Conservation (phyloP, 2,113 vertebrate species). For the Cephalopholis sonnerati region DNA sequence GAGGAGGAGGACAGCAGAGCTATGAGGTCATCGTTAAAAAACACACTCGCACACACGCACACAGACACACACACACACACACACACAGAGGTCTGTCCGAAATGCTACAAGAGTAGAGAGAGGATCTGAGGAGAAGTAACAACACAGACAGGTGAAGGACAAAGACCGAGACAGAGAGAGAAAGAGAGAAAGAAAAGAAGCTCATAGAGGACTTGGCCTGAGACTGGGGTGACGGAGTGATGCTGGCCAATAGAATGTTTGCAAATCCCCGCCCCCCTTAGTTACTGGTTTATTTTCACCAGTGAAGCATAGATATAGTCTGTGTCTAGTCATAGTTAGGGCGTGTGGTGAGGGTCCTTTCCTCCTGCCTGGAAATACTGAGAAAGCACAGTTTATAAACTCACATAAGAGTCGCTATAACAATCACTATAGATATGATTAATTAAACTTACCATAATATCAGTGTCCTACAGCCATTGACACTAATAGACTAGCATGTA, state of each 20-base stretch:
- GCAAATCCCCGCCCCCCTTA: too few species aligned
- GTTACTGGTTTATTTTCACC: too few species aligned
- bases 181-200: constrained; percentile 38
- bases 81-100: constrained; percentile 72
- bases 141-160: constrained; percentile 85
- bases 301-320: too few species aligned
- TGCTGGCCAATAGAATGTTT: not conserved
- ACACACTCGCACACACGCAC: constrained; percentile 81
- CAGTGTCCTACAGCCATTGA: too few species aligned
- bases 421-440: too few species aligned
- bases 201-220: constrained; percentile 89
- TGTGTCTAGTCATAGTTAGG: too few species aligned
- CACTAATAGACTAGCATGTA: too few species aligned
- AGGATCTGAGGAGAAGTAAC: constrained; percentile 86
- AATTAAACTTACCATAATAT: too few species aligned
- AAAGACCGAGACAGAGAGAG: constrained; percentile 67
- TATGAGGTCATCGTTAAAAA: constrained; percentile 98
- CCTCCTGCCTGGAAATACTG: too few species aligned
- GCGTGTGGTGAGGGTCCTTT: too few species aligned
- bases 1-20: constrained; percentile 97
- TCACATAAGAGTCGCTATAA: too few species aligned
- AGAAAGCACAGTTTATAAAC: too few species aligned
- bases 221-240: not conserved
- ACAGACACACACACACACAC: constrained; percentile 64
- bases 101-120: constrained; percentile 82